Evolutionary conservation across 2,888 invertebrate species (phyloP), one percentile per base, ranked within the genome.

Genomic region (Malthinus seriepunctatus): DNA sequence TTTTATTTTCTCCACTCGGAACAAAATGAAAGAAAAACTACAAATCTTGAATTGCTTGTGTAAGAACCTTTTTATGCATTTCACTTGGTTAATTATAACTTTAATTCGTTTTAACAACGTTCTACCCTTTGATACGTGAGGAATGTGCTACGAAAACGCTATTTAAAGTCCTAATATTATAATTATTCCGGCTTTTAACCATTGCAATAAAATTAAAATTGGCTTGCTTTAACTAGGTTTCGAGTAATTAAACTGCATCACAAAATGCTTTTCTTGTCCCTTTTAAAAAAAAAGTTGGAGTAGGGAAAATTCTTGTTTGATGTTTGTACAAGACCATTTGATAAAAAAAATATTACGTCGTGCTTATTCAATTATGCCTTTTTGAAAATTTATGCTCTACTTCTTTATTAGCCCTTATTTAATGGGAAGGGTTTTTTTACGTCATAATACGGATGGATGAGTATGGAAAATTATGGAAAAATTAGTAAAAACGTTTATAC

Each of bases 141-240:
- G 65, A 72, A 67, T 69, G 69, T 71, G 68, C 61, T 66, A 68
- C 63, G 67, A 66, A 69, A 70, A 69, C 67, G 65, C 63, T 66
- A 67, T 67, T 69, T 64, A 69, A 65, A 66, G 66, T 67, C 67
- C 68, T 69, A 73, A 74, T 74, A 72, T 74, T 71, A 73, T 73
- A 74, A 75, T 75, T 75, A 74, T 74, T 73, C 73, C 73, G 71
- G 71, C 68, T 69, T 70, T 75, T 74, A 73, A 69, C 66, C 72
- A 65, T 66, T 63, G 73, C 73, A 71, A 73, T 73, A 73, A 75
- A 75, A 75, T 74, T 72, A 71, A 74, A 73, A 72, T 73, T 73
- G 68, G 70, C 70, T 67, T 70, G 65, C 65, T 69, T 68, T 71
- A 67, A 69, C 69, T 67, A 70, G 67, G n/a, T 68, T 67, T 66